Base-by-base conservation (phyloP, 2,888 invertebrate species). In the Philonicus albiceps region DNA sequence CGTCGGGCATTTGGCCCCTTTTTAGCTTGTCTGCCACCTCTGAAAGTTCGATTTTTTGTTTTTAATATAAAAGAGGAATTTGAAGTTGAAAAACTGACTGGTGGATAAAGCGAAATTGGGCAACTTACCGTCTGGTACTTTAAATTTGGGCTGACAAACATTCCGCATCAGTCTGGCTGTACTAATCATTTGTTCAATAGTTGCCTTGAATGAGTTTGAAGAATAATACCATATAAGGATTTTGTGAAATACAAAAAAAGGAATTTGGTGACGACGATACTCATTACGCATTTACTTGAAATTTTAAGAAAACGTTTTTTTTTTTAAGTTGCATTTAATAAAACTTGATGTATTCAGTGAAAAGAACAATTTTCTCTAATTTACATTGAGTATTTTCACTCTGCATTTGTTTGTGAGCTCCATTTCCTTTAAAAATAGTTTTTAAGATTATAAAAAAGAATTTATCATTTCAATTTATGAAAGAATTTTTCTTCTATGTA, bases 91-190 rank as follows among this genome's bases (percentile, higher is more conserved):
- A n/a, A 22, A n/a, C 19, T 76, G n/a, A 5, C 34, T 8, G 78
- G 34, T 34, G 34, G 37, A 37, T 43, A 13, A 64, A 55, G 4
- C 16, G 16, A 55, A 55, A 34, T 11, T 11, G 27, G 11, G 40
- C 2, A 13, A 64, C 89, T 92, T 91, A 95, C 95, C 95, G 88
- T 93, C 93, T 74, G 93, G 92, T 8, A 92, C 93, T 89, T 94
- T 94, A 85, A 92, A 93, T 91, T 95, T 95, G 3, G 94, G 93
- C 88, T 93, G 93, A 89, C 95, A 95, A 0, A 93, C 90, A 90
- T 94, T 94, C 88, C 94, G 91, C 90, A 95, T 92, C 90, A 94
- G 92, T 91, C 93, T 94, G 0, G 93, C 93, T 0, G 94, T 93
- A 78, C 93, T 93, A 89, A 90, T 93, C 88, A 95, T 90, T 91